These are phyloP conservation scores for Tromatobia lineatoria DNA, from an alignment of 2,888 invertebrate species.

Conservation along the genomic window DNA sequence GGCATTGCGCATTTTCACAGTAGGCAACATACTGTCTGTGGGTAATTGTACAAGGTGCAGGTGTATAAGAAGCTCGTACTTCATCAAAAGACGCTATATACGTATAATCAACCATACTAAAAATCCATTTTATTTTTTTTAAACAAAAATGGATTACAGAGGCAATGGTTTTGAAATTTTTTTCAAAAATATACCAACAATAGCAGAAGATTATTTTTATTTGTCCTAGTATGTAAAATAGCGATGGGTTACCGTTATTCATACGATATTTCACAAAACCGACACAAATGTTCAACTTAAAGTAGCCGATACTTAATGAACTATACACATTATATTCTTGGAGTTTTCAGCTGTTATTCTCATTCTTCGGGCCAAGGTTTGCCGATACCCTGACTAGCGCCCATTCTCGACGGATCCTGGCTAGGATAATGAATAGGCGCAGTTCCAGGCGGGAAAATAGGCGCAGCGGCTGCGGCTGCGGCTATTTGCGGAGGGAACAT, in stretches of 20 bases:
- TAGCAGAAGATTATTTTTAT: background rate
- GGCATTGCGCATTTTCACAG: too few relatives aligned
- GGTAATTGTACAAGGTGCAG: too few relatives aligned
- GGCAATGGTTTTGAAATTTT: too few relatives aligned
- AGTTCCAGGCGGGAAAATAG: constrained; percentile 86
- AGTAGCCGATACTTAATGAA: constrained; percentile 5
- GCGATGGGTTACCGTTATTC: background rate
- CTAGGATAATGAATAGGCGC: constrained; percentile 96
- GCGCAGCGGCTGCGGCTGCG: constrained; percentile 85
- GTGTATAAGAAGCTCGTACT: too few relatives aligned
- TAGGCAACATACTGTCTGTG: too few relatives aligned
- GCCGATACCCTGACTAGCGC: constrained; percentile 87
- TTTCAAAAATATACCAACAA: background rate
- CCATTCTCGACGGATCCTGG: constrained; percentile 97
- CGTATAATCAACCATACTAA: too few relatives aligned
- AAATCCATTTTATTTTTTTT: too few relatives aligned
- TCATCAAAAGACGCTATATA: too few relatives aligned
- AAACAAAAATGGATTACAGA: too few relatives aligned
- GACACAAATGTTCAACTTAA: background rate
- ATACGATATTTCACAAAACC: background rate
- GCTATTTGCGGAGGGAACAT: constrained; percentile 85
- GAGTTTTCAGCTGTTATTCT: background rate
- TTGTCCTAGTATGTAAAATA: background rate
- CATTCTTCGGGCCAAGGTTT: constrained; percentile 84
- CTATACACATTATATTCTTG: background rate